Evolutionary conservation across 2,113 vertebrate genomes (phyloP), one percentile per base, ranked within the genome.

Genomic region (Plotosus lineatus): DNA sequence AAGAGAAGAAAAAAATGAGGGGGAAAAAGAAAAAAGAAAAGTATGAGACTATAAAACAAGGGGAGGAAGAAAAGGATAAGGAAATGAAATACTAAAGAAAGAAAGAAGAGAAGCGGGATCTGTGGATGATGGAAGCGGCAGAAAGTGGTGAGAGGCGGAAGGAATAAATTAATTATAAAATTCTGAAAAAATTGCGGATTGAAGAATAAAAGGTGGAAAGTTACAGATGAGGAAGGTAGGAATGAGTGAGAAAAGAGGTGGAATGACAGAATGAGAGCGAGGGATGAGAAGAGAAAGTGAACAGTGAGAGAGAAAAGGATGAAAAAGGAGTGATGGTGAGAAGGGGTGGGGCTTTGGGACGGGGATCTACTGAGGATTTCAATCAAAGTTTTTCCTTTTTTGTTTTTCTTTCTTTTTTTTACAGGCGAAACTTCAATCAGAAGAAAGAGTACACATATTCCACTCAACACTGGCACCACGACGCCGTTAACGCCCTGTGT

Each of bases 401-500:
- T 58, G 0, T 56, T 6, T 83, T 76, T 40, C 12, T 1, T 15
- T 77, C 84, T 40, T 19, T 33, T 19, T 33, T 78, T 78, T 26
- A 8, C 11, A 99, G 97, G 98, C 96, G 97, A 87, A 98, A 98
- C 91, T 96, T 99, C 83, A 84, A 88, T 84, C 92, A 95, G 40
- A 94, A 87, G 53, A 96, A 91, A 83, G 93, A 96, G 28, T 99
- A 98, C 85, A 98, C 95, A 0, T 97, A 93, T n/a, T 92, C 95
- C 2, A 94, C 94, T 0, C 82, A 95, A 42, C 97, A 99, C 85
- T 99, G 97, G 97, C 97, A 99, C 85, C 95, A 97, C 56, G 91
- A 90, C 55, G 61, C 87, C 2, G 96, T 98, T 51, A 93, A 90
- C 92, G 90, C 96, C 40, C 85, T 99, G 77, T 89, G 93, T 86